These are phyloP conservation scores for Serripes groenlandicus DNA, from an alignment of 2,888 invertebrate species.

Conservation along the genomic window DNA sequence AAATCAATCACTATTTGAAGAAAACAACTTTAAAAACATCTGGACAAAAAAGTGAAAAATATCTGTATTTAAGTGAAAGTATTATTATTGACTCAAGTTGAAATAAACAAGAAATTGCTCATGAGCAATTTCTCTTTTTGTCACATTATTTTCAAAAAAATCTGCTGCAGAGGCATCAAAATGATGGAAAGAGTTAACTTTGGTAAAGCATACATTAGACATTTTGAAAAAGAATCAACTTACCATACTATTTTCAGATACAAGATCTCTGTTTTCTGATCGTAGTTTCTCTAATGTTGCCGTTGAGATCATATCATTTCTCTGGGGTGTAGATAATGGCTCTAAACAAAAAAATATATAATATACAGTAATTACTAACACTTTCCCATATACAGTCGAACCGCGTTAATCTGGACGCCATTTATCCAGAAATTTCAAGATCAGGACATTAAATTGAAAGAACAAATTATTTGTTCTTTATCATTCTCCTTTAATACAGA, in stretches of 20 bases:
- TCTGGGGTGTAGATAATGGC: constrained; percentile 64
- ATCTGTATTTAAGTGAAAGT: no score
- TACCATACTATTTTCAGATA: constrained; percentile 70
- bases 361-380: no score
- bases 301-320: constrained; percentile 66
- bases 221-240: background rate
- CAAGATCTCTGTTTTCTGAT: constrained; percentile 70
- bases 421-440: no score
- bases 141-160: background rate
- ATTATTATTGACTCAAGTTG: no score
- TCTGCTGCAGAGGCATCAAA: background rate
- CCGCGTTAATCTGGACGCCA: no score
- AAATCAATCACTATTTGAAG: no score
- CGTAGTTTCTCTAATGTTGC: constrained; percentile 77
- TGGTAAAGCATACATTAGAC: background rate
- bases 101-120: background rate
- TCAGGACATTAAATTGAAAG: no score
- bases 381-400: no score
- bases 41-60: no score
- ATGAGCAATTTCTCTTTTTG: background rate
- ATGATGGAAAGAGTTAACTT: background rate
- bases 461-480: no score
- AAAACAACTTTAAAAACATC: no score
- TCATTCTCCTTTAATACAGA: no score
- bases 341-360: background rate